Evolutionary conservation across 2,113 vertebrate genomes (phyloP), one percentile per base, ranked within the genome.

Genomic region (Nannobrachium achirus): DNA sequence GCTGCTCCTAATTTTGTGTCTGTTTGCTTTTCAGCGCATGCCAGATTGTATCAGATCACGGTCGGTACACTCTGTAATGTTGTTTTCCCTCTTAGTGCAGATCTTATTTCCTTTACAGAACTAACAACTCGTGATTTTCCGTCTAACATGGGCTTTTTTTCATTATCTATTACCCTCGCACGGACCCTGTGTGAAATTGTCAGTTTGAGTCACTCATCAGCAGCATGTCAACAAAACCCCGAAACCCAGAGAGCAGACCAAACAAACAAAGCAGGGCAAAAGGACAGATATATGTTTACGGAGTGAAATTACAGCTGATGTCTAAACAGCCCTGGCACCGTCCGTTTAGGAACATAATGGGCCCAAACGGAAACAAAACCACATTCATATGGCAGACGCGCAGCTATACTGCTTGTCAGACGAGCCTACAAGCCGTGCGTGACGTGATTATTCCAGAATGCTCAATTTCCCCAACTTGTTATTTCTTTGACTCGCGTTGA

Each of bases 281-380:
- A 67, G 56, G 71, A 71, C 75, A 62, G 76, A 85, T 69, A n/a
- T 33, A 41, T 16, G 81, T 78, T 88, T 81, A 84, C 78, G 74
- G 63, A 78, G 78, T 77, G 63, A 86, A 82, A 87, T 85, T 82
- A 69, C 56, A 63, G 77, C 71, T 81, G 65, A 84, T 69, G 83
- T 88, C 79, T 83, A 80, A 81, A 49, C 68, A 66, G 69, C 19
- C 63, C 71, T 79, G 80, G 80, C 78, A 71, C 52, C 59, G 44
- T 69, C 56, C 33, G 71, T 75, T 46, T 49, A 75, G 59, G 53
- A 79, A 76, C 75, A 75, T 86, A 72, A 72, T 77, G 52, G 58
- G 66, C 69, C 25, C 69, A 67, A 69, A 45, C 42, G 60, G 2
- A 20, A 72, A 79, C 61, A 61, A 61, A 33, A 89, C 87, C 87